These are phyloP conservation scores for Pristionchus fissidentatus DNA, from an alignment of 2,888 invertebrate species.

Conservation along the genomic window DNA sequence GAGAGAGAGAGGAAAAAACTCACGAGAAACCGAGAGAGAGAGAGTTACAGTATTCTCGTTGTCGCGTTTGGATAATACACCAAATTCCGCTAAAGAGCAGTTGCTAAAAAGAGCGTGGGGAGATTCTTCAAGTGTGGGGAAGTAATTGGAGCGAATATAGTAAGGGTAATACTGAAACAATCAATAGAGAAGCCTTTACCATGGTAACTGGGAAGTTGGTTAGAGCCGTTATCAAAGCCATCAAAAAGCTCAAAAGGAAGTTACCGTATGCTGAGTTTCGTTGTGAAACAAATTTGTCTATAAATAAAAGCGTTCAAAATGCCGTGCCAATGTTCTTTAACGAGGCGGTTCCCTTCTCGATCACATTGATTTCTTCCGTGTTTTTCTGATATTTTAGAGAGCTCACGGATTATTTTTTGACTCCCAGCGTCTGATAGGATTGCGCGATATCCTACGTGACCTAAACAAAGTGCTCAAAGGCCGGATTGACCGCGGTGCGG, in stretches of 20 bases:
- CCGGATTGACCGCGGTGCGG: conserved; percentile 46
- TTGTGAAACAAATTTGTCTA: background rate
- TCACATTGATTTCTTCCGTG: background rate
- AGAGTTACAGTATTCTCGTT: background rate
- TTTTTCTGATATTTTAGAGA: background rate
- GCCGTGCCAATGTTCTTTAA: conserved; percentile 15
- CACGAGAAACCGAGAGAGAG: too few relatives aligned
- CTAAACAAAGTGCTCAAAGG: conserved; percentile 12
- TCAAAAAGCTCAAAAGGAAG: too few relatives aligned
- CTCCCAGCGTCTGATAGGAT: background rate
- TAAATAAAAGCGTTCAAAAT: background rate
- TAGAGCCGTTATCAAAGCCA: too few relatives aligned
- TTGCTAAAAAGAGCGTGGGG: too few relatives aligned
- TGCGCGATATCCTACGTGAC: background rate
- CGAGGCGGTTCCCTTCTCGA: background rate
- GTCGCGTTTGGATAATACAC: too few relatives aligned
- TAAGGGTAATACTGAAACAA: too few relatives aligned
- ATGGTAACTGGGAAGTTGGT: too few relatives aligned
- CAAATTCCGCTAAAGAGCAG: too few relatives aligned
- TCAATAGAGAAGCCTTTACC: too few relatives aligned
- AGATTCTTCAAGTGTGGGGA: too few relatives aligned
- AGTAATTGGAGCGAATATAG: too few relatives aligned
- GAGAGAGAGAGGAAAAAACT: background rate
- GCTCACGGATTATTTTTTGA: background rate
- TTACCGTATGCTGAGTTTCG: background rate